Evolutionary conservation across 2,888 invertebrate genomes (phyloP), one percentile per base, ranked within the genome.

Genomic region (Meiosimyza platycephala): DNA sequence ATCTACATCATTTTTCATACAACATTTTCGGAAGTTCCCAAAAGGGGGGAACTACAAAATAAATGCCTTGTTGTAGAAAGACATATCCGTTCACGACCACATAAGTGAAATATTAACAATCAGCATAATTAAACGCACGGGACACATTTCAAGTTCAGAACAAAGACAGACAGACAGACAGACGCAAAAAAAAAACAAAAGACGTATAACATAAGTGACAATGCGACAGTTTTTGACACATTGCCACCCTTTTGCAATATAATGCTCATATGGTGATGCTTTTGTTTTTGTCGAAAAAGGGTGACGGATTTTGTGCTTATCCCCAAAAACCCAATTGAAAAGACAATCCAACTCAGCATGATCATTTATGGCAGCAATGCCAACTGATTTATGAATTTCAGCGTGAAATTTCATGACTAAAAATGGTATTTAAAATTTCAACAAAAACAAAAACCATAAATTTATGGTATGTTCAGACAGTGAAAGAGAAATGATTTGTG

Each of bases 191-290:
- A 12, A 12, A 22, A 28, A 16, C 57, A 18, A 57, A 64, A 22
- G 15, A 16, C 18, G 13, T 12, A 16, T 22, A 64, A 63, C 63
- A 70, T 63, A 63, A 62, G 54, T 62, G 70, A 70, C 52, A 63
- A 70, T 63, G 62, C 47, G 70, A 70, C 70, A 70, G 63, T 50
- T 70, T 70, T 70, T 70, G 70, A 70, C 70, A 54, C 70, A 63
- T 70, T 54, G 47, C 70, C 54, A 63, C 57, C 40, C 47, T 48
- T 57, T 68, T 68, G n/a, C n/a, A n/a, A n/a, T n/a, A 15, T 48
- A 16, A 16, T 47, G 9, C 40, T 6, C 40, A 9, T 9, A 9
- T 40, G 6, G 9, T 40, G 40, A 40, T 40, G 6, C 9, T 18
- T 18, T 63, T 63, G 18, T 5, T 13, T 47, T n/a, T 12, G 40